Evolutionary conservation across 30 jellyfish, hydroid and myxozoan genomes (phyloP), one percentile per base, ranked within the genome.

Genomic region (Calvadosia cruxmelitensis): DNA sequence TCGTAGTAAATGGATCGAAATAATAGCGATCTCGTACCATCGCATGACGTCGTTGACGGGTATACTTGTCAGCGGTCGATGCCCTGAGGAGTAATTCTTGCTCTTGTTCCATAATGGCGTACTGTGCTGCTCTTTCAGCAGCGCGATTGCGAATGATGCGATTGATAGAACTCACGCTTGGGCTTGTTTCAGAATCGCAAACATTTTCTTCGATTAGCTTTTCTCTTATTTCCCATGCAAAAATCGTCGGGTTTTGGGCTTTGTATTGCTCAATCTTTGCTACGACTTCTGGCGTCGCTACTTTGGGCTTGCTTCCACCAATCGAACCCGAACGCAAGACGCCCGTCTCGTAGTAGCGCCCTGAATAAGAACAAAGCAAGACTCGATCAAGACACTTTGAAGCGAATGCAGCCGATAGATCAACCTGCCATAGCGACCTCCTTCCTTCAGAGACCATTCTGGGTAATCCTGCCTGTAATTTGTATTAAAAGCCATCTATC

Each of bases 201-300:
- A 91, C 83, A 3, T 80, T 72, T 1, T 93, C 94, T 52, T 83
- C 71, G 70, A 91, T 78, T 26, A 91, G 80, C 75, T 78, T 78
- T 69, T 91, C 99, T 27, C 99, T 68, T 30, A 91, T 91, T 70
- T 91, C 99, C 99, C 99, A 91, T 15, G 99, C 99, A 82, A 91
- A 91, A 10, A 91, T 83, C 0, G 95, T 84, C 16, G 95, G 93
- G 50, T 78, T 82, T 64, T 83, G 84, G 50, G 68, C 27, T 71
- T 91, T 91, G 77, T 74, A 82, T 29, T 83, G 88, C 50, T 82
- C 95, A 23, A 91, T 91, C 62, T 91, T 91, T 13, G 74, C 63
- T 69, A 78, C 92, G 49, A 91, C 99, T 67, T 78, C 95, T 2
- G 95, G 95, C 13, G 99, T 91, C 1, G 99, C 99, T 27, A 91